Conservation (phyloP, 2,797 vertebrate species). For the Myotis pilosus region DNA sequence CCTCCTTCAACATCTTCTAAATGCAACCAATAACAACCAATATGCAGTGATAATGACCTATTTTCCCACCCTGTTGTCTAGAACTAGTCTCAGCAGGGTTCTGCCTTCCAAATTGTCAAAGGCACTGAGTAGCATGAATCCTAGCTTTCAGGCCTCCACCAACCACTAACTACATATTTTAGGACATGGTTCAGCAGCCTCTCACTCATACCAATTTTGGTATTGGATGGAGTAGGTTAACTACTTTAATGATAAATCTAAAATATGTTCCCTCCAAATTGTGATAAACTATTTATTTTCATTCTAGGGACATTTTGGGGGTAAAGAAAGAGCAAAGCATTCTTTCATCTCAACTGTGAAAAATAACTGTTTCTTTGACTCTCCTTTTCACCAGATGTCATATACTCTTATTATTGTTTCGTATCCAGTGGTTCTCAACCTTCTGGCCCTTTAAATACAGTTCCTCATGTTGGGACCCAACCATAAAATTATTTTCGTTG, state of each 20-base stretch:
- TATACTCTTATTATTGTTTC: background rate
- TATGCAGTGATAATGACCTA: background rate
- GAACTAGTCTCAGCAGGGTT: no score
- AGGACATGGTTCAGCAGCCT: background rate
- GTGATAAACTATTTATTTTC: background rate
- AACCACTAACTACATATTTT: background rate
- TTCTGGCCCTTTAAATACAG: no score
- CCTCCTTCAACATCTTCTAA: background rate
- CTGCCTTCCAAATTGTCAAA: background rate
- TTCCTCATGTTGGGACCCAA: no score
- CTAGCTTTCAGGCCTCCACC: background rate
- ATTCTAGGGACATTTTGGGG: background rate
- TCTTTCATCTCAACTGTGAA: background rate
- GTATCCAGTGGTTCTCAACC: no score
- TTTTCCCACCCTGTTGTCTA: background rate
- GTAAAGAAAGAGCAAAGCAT: background rate
- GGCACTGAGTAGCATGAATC: background rate
- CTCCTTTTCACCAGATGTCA: background rate
- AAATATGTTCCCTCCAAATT: background rate
- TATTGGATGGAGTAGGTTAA: background rate
- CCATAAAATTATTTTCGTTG: no score
- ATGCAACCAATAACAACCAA: background rate
- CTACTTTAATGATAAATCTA: background rate
- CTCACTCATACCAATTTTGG: background rate
- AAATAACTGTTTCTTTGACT: background rate